Base-by-base conservation (phyloP, 2,797 vertebrate species). In the Champsocephalus gunnari region DNA sequence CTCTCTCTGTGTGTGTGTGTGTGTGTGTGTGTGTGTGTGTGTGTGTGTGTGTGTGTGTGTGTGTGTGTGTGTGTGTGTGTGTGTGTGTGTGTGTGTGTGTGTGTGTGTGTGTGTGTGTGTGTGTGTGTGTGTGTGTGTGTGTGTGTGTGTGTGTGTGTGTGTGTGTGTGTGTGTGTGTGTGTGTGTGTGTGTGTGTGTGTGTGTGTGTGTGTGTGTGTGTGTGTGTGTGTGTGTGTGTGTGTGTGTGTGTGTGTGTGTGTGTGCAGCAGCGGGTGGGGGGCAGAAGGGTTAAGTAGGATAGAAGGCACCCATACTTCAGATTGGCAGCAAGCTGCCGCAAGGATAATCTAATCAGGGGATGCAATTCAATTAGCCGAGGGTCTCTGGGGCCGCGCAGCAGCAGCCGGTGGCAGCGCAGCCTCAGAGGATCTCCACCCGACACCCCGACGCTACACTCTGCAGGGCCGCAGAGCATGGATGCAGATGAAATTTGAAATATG, bases 401-500 rank as follows among this genome's bases (percentile, higher is more conserved):
- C 96, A 96, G 96, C 96, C 94, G 91, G 95, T 96, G 95, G 96
- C 96, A 96, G 95, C 90, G 92, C 95, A 94, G 94, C 96, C 81
- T 77, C 88, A 55, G 73, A 82, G 85, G 90, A 90, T 88, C 82
- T 74, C 79, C 86, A 80, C 83, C 89, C 86, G 87, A 91, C 88
- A 90, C 90, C 91, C 89, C 93, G 94, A 95, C 94, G 94, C 95
- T 96, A 92, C 75, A 55, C 81, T 88, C 87, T 53, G 34, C 75
- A 48, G 59, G 86, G 95, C 95, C 92, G 93, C 95, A 88, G 91
- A 96, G 91, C 96, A 97, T 97, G 98, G 98, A 99, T 99, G 97
- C 96, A 99, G 98, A 98, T 98, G 96, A 99, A 98, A 99, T 98
- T 96, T 99, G 96, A 99, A 99, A 98, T 99, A 99, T 99, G 97